These are phyloP conservation scores for Apaloderma vittatum DNA, from an alignment of 2,113 vertebrate genomes.

Conservation along the genomic window DNA sequence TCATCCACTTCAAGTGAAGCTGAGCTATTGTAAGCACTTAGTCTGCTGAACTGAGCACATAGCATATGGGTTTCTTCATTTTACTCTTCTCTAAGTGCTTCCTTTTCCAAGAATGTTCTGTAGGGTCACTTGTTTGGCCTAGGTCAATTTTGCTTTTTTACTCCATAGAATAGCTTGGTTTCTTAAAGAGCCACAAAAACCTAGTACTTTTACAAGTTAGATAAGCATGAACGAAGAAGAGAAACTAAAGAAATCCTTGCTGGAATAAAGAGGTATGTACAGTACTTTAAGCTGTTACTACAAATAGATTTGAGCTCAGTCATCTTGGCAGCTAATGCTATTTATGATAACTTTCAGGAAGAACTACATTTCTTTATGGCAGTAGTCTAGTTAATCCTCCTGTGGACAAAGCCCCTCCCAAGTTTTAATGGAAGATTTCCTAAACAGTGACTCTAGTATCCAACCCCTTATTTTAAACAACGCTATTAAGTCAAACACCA, in stretches of 20 bases:
- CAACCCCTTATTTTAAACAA: neutral
- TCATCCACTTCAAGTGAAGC: neutral
- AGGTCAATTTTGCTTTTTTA: neutral
- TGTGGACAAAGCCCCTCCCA: neutral
- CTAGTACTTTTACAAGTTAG: neutral
- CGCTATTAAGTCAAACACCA: neutral
- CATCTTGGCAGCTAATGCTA: neutral
- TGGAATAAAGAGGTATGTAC: neutral
- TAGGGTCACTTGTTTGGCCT: neutral
- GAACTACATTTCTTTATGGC: neutral
- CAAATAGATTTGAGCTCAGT: neutral
- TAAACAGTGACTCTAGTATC: neutral
- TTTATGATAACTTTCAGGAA: neutral
- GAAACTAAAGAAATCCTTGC: neutral
- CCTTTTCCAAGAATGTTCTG: neutral
- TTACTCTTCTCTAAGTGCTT: neutral
- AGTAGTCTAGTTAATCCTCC: neutral
- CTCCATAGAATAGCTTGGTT: neutral
- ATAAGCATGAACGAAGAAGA: neutral
- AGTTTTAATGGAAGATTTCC: neutral
- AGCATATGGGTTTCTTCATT: neutral
- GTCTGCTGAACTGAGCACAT: neutral
- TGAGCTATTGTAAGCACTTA: neutral
- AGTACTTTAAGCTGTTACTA: neutral
- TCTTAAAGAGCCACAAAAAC: neutral